These are phyloP conservation scores for Hylomyscus alleni DNA, from an alignment of 2,797 vertebrate species.

Conservation along the genomic window DNA sequence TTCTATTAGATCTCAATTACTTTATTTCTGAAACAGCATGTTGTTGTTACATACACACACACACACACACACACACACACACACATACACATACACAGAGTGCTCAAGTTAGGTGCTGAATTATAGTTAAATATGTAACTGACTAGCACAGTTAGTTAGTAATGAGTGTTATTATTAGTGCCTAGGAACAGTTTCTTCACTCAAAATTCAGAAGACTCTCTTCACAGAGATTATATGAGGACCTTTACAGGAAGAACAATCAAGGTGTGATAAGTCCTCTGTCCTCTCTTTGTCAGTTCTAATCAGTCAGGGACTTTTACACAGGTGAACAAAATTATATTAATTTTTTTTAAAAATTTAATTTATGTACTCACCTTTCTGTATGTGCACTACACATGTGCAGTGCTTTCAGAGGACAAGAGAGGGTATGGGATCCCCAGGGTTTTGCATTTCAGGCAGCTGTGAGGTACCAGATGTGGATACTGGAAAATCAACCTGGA, in stretches of 20 bases:
- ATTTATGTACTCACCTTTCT: too few species aligned
- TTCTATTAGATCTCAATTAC: neutral
- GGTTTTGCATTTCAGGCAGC: neutral
- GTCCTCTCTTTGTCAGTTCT: neutral
- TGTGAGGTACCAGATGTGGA: neutral
- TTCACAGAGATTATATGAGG: neutral
- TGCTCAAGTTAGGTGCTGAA: neutral
- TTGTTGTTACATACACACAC: neutral
- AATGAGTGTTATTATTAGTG: neutral
- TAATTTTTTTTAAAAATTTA: neutral
- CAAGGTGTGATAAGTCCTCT: neutral
- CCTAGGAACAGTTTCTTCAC: neutral
- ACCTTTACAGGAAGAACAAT: neutral
- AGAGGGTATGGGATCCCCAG: neutral
- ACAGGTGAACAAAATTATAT: neutral
- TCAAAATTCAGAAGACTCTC: neutral
- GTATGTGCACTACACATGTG: too few species aligned
- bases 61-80: neutral
- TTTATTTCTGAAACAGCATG: neutral
- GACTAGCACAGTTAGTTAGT: neutral
- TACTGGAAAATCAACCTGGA: neutral
- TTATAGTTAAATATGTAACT: neutral
- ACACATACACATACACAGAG: neutral
- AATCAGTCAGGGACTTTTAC: neutral
- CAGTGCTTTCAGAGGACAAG: neutral